Percentiles rank a stretch among this genome's conserved stretches.
phyloP scores from a whole-genome alignment of 2,797 vertebrate genomes.

The Ataeniobius toweri region DNA sequence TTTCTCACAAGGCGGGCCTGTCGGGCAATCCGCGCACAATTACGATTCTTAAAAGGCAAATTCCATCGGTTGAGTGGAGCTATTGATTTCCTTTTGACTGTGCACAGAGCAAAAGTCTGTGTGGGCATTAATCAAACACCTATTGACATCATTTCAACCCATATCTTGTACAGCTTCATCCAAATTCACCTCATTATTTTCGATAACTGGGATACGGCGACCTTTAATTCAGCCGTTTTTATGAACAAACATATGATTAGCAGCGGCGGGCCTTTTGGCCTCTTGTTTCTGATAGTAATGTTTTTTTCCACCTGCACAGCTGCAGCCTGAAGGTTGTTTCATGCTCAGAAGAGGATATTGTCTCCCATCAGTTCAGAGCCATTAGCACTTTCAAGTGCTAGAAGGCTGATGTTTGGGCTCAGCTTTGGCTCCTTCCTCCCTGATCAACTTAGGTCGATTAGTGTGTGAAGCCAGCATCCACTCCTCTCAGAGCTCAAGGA shows the following conservation, averaged over 20 bases:
- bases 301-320: slow-evolving; percentile 21
- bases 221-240: slow-evolving; percentile 37
- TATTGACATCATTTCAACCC: slow-evolving; percentile 58
- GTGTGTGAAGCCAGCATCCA: slow-evolving; percentile 34
- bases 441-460: slow-evolving; percentile 35
- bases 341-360: slow-evolving; percentile 29
- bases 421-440: slow-evolving; percentile 40
- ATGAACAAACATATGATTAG: slow-evolving; percentile 45
- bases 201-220: slow-evolving; percentile 43
- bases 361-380: slow-evolving; percentile 44
- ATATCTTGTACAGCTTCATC: slow-evolving; percentile 28
- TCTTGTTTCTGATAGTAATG: slow-evolving; percentile 32
- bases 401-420: slow-evolving; percentile 42
- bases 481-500: slow-evolving; percentile 44
- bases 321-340: slow-evolving; percentile 41
- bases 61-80: slow-evolving; percentile 60
- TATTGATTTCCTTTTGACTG: slow-evolving; percentile 71
- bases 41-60: slow-evolving; percentile 65
- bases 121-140: slow-evolving; percentile 59
- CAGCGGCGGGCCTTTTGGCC: slow-evolving; percentile 9
- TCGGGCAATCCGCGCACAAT: slow-evolving; percentile 53
- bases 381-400: slow-evolving; percentile 34
- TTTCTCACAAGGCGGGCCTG: slow-evolving; percentile 43
- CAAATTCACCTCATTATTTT: slow-evolving; percentile 31
- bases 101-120: slow-evolving; percentile 58